A percentile compares a stretch with the other conserved stretches of the same genome.
Evolutionary conservation across 2,888 invertebrate species (phyloP).

Genomic region (Metalampra italica): DNA sequence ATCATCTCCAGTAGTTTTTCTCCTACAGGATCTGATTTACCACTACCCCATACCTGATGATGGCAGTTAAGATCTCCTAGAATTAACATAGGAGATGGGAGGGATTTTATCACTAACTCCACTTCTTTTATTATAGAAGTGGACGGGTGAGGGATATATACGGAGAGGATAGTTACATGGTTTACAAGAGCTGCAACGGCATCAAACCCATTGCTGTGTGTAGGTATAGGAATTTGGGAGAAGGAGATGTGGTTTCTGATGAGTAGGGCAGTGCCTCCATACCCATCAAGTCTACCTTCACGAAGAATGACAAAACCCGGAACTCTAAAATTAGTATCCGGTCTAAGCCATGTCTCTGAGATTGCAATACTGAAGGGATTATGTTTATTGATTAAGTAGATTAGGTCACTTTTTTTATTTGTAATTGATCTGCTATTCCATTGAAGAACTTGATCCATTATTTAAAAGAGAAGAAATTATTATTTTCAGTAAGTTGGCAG

Average conservation of each 20-base stretch:
- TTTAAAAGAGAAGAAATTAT: no score
- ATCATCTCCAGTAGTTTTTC: not conserved
- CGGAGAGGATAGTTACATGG: conserved; percentile 9
- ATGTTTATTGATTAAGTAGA: conserved; percentile 6
- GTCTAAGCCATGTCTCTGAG: conserved; percentile 18
- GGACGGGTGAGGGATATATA: conserved; percentile 14
- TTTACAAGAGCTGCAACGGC: conserved; percentile 9
- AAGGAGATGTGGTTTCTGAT: conserved; percentile 1
- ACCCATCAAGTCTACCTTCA: conserved; percentile 20
- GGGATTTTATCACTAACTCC: not conserved
- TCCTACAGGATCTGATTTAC: not conserved
- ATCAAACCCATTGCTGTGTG: conserved; percentile 4
- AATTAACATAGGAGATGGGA: conserved; percentile 7
- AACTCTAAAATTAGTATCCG: no score
- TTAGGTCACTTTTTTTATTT: conserved; percentile 11
- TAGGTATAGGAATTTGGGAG: conserved; percentile 4
- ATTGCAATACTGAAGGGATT: conserved; percentile 8
- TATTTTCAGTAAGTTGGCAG: no score
- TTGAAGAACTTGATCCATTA: conserved; percentile 7
- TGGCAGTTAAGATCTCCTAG: no score
- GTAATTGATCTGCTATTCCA: conserved; percentile 16
- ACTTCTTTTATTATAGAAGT: conserved; percentile 4
- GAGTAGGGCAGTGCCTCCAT: conserved; percentile 13
- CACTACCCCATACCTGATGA: conserved; percentile 9
- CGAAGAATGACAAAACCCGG: conserved; percentile 20